Conservation (phyloP, 35 echinoderm and acorn worm species). For the Ptychodera flava region DNA sequence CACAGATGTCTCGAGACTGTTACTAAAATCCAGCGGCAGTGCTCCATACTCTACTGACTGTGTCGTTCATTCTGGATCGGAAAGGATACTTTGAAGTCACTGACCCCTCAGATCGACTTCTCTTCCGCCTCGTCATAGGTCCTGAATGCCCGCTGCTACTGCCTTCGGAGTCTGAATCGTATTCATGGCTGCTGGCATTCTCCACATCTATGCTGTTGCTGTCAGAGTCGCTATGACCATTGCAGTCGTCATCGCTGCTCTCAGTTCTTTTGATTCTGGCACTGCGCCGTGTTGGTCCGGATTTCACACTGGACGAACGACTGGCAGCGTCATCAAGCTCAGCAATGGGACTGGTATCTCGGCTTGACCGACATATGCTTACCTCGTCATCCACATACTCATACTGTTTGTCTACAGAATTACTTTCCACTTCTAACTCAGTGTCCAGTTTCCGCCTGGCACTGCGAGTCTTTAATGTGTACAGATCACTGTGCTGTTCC, state of each 20-base stretch:
- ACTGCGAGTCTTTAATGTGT: slow-evolving; percentile 48
- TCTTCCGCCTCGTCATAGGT: not conserved
- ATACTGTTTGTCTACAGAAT: slow-evolving; percentile 50
- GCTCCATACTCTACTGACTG: not conserved
- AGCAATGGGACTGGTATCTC: not conserved
- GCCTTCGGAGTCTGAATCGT: not conserved
- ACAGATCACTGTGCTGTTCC: not conserved
- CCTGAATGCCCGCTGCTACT: not conserved
- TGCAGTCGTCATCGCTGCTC: not conserved
- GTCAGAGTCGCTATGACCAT: not conserved
- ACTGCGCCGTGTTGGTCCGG: not conserved
- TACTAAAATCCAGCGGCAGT: not conserved
- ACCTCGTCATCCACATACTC: slow-evolving; percentile 63
- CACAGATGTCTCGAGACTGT: not conserved
- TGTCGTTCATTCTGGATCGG: not conserved
- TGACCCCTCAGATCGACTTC: not conserved
- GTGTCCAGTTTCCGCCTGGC: slow-evolving; percentile 38
- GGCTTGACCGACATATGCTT: slow-evolving; percentile 51
- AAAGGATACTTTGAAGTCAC: not conserved
- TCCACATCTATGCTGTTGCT: not conserved
- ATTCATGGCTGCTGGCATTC: not conserved
- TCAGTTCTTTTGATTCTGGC: not conserved
- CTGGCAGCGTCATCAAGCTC: not conserved
- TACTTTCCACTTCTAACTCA: slow-evolving; percentile 53
- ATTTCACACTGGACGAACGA: not conserved